Evolutionary conservation across 2,113 vertebrate species (phyloP), one percentile per base, ranked within the genome.

Genomic region (Ramphastos sulfuratus): DNA sequence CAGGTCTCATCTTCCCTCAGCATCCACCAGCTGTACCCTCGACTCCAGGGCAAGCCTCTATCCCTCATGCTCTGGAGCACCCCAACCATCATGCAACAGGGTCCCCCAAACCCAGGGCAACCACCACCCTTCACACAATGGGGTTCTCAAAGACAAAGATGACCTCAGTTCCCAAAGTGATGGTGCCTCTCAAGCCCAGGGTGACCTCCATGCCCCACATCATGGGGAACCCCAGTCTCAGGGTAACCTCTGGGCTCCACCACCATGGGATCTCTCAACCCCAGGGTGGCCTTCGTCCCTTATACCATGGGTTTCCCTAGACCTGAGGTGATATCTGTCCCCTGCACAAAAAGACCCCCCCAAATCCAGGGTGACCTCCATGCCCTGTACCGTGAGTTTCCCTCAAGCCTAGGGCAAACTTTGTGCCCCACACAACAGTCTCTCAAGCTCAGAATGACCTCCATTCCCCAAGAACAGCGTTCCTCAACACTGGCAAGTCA

Each of bases 191-290:
- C 1, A 52, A 50, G 6, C 13, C 25, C 42, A 64, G 48, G n/a
- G 24, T 5, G 15, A 90, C 33, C 1, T 61, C 56, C 16, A 4
- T 5, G 28, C 0, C 69, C 0, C 17, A 74, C 2, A 19, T 17
- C 4, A 1, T 1, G 4, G 11, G 23, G 20, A 35, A 15, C 24
- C 24, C 48, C 50, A 81, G 4, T 0, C 19, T 24, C 35, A 75
- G 33, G 15, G 73, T 27, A 58, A 89, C 81, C 15, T 56, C 55
- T 30, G 55, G 28, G 15, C 55, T 30, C 55, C 44, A 65, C 31
- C 27, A 52, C 24, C 24, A 30, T 4, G 55, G 7, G 15, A 31
- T n/a, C 13, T 35, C 42, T 21, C 21, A 44, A 9, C 0, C 6
- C 12, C 72, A 65, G 50, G 12, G 30, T 3, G 27, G 37, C 20